Conservation (phyloP, 2,888 invertebrate genomes). For the Drosophila robusta region DNA sequence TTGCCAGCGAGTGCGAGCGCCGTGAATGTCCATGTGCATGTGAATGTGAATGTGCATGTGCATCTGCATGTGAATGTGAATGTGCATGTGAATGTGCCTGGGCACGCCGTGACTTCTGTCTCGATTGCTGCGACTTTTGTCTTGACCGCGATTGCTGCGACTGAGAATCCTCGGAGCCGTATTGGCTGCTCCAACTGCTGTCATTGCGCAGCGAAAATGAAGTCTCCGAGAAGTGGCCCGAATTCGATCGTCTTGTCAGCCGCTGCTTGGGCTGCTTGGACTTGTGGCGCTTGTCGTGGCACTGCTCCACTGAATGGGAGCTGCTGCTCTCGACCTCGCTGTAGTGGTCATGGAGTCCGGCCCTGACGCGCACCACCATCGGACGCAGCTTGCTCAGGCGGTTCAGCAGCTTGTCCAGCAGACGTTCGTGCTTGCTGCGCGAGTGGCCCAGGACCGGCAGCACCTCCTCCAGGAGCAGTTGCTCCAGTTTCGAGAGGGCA, state of each 20-base stretch:
- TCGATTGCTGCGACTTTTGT: too few relatives aligned
- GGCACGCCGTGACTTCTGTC: too few relatives aligned
- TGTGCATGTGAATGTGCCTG: too few relatives aligned
- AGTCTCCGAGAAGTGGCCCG: too few relatives aligned
- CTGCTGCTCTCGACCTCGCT: background rate
- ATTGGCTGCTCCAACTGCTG: background rate
- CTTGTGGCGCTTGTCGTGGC: background rate
- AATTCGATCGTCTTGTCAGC: too few relatives aligned
- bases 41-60: too few relatives aligned
- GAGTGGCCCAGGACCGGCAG: background rate
- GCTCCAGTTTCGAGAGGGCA: background rate
- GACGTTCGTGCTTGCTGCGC: background rate
- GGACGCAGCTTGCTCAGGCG: constrained; percentile 3
- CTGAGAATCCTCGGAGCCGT: background rate
- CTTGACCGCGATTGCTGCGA: background rate
- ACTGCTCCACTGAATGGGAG: background rate
- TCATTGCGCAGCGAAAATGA: background rate
- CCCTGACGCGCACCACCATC: background rate
- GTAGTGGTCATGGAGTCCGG: background rate
- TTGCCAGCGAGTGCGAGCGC: too few relatives aligned
- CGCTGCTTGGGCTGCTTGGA: background rate
- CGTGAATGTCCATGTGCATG: background rate
- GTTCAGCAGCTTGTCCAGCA: background rate
- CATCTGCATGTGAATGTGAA: too few relatives aligned
- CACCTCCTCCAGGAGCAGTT: constrained; percentile 1